Percentiles rank a stretch among this genome's conserved stretches.
Evolutionary conservation across 2,113 vertebrate genomes (phyloP).

Genomic region (Coturnix japonica): DNA sequence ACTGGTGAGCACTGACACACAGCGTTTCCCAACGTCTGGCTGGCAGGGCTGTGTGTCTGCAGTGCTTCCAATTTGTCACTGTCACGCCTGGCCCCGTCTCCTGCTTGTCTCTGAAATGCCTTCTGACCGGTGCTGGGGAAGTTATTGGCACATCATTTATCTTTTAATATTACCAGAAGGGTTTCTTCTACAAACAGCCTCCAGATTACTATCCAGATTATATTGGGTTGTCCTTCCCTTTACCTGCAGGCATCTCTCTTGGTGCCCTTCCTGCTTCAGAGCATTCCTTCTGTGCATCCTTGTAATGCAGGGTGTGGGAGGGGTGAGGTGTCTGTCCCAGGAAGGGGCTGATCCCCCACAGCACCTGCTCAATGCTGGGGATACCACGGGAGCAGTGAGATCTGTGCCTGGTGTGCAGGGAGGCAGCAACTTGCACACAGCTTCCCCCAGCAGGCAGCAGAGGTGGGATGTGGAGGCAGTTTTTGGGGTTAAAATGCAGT

Average conservation of each 20-base stretch:
- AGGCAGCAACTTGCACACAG: accelerated
- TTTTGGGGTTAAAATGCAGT: background rate
- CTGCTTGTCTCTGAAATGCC: slow-evolving; percentile 54
- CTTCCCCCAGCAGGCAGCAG: accelerated
- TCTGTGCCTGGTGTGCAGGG: accelerated
- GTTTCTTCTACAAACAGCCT: slow-evolving; percentile 11
- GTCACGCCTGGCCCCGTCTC: slow-evolving; percentile 20
- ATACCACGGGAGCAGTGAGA: accelerated
- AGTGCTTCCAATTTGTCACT: slow-evolving; percentile 54
- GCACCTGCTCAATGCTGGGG: background rate
- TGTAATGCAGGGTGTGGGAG: background rate
- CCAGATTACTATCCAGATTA: background rate
- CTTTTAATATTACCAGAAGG: slow-evolving; percentile 44
- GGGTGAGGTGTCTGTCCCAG: background rate
- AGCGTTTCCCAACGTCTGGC: slow-evolving; percentile 26
- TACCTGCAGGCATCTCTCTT: background rate
- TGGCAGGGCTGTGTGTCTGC: slow-evolving; percentile 53
- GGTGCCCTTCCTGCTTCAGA: background rate
- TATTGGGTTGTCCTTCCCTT: background rate
- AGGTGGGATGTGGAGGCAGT: accelerated
- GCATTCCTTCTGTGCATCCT: background rate
- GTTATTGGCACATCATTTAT: slow-evolving; percentile 44
- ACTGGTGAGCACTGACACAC: slow-evolving; percentile 62
- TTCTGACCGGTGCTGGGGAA: slow-evolving; percentile 6
- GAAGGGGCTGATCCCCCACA: background rate